Conservation (phyloP, 1,140 invertebrate genomes). For the Manduca sexta region DNA sequence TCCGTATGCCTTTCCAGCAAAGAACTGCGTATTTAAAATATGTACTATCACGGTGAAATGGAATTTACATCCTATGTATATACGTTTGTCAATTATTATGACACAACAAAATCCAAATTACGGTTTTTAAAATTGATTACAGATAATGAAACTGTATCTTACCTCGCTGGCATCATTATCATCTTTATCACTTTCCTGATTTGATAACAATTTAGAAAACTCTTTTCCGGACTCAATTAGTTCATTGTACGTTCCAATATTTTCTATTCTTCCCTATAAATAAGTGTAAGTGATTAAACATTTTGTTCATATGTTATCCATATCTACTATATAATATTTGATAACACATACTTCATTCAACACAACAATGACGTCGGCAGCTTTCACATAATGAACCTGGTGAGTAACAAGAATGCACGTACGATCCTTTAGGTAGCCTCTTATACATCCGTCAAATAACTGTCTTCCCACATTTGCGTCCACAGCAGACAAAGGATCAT, state of each 20-base stretch:
- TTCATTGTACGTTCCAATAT: conserved; percentile 73
- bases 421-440: conserved; percentile 76
- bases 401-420: conserved; percentile 87
- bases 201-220: conserved; percentile 48
- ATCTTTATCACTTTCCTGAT: conserved; percentile 24
- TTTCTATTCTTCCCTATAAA: conserved; percentile 68
- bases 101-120: too few relatives aligned
- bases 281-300: too few relatives aligned
- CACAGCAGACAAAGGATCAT: conserved; percentile 89
- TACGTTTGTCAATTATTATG: too few relatives aligned
- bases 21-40: too few relatives aligned
- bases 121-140: too few relatives aligned
- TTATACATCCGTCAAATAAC: conserved; percentile 81
- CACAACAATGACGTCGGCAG: conserved; percentile 84
- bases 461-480: conserved; percentile 83
- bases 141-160: too few relatives aligned
- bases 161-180: conserved; percentile 27
- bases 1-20: too few relatives aligned
- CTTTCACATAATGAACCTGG: conserved; percentile 85
- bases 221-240: conserved; percentile 72
- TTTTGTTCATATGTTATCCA: too few relatives aligned
- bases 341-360: conserved; percentile 79
- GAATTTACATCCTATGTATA: too few relatives aligned
- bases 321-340: too few relatives aligned
- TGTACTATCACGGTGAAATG: too few relatives aligned